These are phyloP conservation scores for Agriopis aurantiaria DNA, from an alignment of 2,888 invertebrate genomes.

Conservation along the genomic window DNA sequence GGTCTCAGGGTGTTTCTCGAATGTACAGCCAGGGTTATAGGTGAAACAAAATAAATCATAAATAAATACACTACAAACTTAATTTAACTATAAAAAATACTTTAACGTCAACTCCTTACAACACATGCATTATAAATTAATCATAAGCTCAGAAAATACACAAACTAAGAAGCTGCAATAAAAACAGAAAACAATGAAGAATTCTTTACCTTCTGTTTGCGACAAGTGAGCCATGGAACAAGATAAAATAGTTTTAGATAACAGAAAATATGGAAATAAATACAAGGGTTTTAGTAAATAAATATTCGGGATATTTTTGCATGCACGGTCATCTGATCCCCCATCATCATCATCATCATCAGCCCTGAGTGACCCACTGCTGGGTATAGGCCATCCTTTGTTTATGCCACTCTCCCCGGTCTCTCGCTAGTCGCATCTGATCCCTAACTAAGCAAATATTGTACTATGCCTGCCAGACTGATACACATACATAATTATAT, in stretches of 20 bases:
- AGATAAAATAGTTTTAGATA: conserved; percentile 57
- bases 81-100: neutral
- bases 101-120: neutral
- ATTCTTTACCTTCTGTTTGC: conserved; percentile 78
- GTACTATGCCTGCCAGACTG: too few relatives aligned
- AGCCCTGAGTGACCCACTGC: too few relatives aligned
- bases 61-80: neutral
- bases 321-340: too few relatives aligned
- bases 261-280: neutral
- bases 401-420: too few relatives aligned
- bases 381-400: too few relatives aligned
- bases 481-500: too few relatives aligned
- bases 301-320: too few relatives aligned
- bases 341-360: too few relatives aligned
- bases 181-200: conserved; percentile 37
- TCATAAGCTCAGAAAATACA: conserved; percentile 20
- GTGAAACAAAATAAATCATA: neutral
- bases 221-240: conserved; percentile 78
- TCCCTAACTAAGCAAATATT: too few relatives aligned
- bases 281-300: neutral
- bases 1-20: neutral
- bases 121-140: conserved; percentile 18
- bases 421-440: too few relatives aligned
- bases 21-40: neutral
- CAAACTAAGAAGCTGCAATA: conserved; percentile 29